Conservation (phyloP, 53 echinoderm and acorn worm species). For the Arbacia lixula region DNA sequence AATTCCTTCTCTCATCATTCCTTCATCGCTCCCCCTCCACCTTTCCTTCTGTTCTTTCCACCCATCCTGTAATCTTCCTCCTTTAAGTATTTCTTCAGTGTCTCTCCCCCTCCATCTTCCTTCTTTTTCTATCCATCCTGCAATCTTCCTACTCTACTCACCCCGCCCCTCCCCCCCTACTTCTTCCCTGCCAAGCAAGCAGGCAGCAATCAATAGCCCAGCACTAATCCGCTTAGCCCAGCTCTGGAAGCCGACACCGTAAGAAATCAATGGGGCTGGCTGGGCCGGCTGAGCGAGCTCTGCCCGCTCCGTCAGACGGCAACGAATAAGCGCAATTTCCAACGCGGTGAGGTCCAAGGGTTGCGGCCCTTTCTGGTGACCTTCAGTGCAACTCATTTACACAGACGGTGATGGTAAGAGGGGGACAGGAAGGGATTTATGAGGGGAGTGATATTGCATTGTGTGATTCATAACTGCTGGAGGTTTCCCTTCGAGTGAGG, state of each 20-base stretch:
- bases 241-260: conserved; percentile 41
- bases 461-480: conserved; percentile 26
- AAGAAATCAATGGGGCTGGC: conserved; percentile 53
- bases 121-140: neutral
- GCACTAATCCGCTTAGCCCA: conserved; percentile 48
- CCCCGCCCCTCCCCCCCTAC: neutral
- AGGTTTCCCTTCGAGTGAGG: no score
- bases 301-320: conserved; percentile 43
- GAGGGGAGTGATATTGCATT: no score
- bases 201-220: conserved; percentile 29
- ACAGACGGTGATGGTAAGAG: no score
- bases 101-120: neutral
- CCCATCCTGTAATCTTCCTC: neutral
- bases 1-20: neutral
- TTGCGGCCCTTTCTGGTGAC: conserved; percentile 17
- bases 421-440: no score
- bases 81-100: no score
- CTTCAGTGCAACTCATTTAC: conserved; percentile 12
- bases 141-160: neutral
- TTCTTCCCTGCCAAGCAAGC: neutral
- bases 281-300: no score
- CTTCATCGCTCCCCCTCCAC: neutral
- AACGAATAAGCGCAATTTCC: conserved; percentile 24
- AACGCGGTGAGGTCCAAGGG: conserved; percentile 13
- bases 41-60: neutral